Evolutionary conservation across 2,113 vertebrate genomes (phyloP).

Genomic region (Amphiprion ocellaris): DNA sequence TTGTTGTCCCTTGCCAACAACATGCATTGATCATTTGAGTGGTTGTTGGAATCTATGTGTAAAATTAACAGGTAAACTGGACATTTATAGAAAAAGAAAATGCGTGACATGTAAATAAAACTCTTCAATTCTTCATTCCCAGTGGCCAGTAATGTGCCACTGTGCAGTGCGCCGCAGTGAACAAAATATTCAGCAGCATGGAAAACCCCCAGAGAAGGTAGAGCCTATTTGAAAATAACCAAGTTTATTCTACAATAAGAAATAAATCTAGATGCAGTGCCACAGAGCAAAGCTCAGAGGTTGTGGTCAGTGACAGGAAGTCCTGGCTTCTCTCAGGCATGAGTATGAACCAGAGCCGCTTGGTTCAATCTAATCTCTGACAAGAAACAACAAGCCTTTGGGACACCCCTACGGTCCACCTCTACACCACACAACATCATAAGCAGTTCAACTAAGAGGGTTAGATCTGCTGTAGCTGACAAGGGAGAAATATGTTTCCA

Average conservation of each 20-base stretch:
- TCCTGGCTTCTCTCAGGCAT: conserved; percentile 68
- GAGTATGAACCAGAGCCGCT: conserved; percentile 71
- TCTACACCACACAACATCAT: conserved; percentile 78
- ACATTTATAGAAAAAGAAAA: not conserved
- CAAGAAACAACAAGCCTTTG: conserved; percentile 82
- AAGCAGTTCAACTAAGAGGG: conserved; percentile 70
- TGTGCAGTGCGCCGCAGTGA: conserved; percentile 6
- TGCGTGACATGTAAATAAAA: not conserved
- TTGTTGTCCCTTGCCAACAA: conserved; percentile 29
- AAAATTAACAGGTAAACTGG: not conserved
- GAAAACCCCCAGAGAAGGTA: conserved; percentile 29
- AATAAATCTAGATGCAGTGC: conserved; percentile 48
- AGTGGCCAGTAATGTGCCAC: conserved; percentile 16
- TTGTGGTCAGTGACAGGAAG: conserved; percentile 68
- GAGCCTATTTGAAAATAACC: conserved; percentile 57
- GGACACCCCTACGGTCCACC: conserved; percentile 73
- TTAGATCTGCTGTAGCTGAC: conserved; percentile 75
- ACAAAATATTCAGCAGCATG: conserved; percentile 39
- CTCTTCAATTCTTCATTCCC: not conserved
- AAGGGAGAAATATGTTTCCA: conserved; percentile 77
- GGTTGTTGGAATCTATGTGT: not conserved
- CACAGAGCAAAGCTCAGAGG: conserved; percentile 61
- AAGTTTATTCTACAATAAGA: conserved; percentile 48
- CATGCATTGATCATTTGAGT: not conserved
- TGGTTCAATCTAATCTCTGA: conserved; percentile 87